Base-by-base conservation (phyloP, 1,140 invertebrate genomes). In the Papilio polytes region DNA sequence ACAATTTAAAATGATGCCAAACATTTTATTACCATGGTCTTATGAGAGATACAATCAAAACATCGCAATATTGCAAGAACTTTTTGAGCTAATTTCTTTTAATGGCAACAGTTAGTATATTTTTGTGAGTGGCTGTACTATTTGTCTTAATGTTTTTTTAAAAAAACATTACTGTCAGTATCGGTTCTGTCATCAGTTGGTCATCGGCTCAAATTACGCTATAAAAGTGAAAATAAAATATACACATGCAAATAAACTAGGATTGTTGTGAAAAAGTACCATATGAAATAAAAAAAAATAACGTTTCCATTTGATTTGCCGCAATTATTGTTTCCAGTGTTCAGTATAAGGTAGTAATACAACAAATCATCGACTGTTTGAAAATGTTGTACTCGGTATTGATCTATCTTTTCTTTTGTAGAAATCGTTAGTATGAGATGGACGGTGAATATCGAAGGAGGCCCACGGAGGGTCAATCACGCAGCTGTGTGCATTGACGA, bases 401-500 rank as follows among this genome's bases (percentile, higher is more conserved):
- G 44, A 78, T 72, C 22, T 20, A 78, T 56, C 41, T 44, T 77
- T 74, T 77, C 2, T 73, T 80, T 73, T 78, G n/a, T 74, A 78
- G 22, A 80, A 51, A 76, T 77, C 63, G 80, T 22, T 77, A 92
- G 80, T 74, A 94, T 94, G 93, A 89, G 81, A 84, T 98, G 98
- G 98, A 98, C 97, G n/a, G 96, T 97, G 73, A 96, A 97, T 88
- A 94, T 98, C 80, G 97, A 98, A 90, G 98, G 98, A 59, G 98
- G 98, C 31, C 98, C 97, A 3, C 96, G 96, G 87, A 95, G 96
- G 44, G 97, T 99, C 1, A 99, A 99, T 92, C 98, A 99, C 96
- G 98, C 98, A 13, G 98, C 98, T n/a, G 98, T 98, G 51, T 96
- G 96, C 77, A 96, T 99, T 59, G 97, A 96, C 20, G 96, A 97